phyloP scores from a whole-genome alignment of 1,140 invertebrate genomes.

The Drosophila saltans region DNA sequence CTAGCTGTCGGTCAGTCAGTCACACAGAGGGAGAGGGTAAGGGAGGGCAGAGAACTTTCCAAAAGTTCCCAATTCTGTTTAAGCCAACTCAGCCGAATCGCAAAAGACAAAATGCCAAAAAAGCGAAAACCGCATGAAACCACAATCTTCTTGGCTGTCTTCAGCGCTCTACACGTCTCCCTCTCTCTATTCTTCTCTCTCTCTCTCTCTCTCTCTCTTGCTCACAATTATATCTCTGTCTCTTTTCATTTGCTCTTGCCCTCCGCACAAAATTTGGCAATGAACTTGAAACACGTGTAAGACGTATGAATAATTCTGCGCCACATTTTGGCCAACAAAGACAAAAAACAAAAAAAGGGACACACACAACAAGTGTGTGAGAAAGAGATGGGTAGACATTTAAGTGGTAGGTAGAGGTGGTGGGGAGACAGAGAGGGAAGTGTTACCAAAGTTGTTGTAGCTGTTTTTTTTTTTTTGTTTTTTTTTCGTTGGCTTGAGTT shows the following conservation, averaged over 20 bases:
- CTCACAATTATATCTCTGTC: slow-evolving; percentile 23
- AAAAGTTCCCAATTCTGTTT: slow-evolving; percentile 30
- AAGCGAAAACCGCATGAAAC: slow-evolving; percentile 53
- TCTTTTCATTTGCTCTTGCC: slow-evolving; percentile 25
- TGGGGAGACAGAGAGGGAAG: not conserved
- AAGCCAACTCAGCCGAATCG: slow-evolving; percentile 41
- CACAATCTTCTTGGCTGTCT: slow-evolving; percentile 31
- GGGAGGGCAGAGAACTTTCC: not conserved
- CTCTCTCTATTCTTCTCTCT: no score
- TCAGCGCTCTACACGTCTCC: no score
- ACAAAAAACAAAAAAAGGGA: slow-evolving; percentile 28
- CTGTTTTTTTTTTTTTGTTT: not conserved
- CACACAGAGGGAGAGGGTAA: slow-evolving; percentile 6
- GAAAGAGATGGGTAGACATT: not conserved
- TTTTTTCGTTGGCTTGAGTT: slow-evolving; percentile 13
- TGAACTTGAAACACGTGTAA: slow-evolving; percentile 79
- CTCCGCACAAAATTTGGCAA: slow-evolving; percentile 61
- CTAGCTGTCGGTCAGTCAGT: slow-evolving; percentile 58
- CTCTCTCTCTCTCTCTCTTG: slow-evolving; percentile 18
- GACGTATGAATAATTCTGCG: slow-evolving; percentile 57
- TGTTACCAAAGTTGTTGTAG: slow-evolving; percentile 5
- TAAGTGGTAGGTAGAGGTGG: no score
- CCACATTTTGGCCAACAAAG: slow-evolving; percentile 62
- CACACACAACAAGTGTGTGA: slow-evolving; percentile 1
- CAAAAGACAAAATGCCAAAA: slow-evolving; percentile 45